phyloP scores from a whole-genome alignment of 2,888 invertebrate species.

The Psococerastis gibbosa region DNA sequence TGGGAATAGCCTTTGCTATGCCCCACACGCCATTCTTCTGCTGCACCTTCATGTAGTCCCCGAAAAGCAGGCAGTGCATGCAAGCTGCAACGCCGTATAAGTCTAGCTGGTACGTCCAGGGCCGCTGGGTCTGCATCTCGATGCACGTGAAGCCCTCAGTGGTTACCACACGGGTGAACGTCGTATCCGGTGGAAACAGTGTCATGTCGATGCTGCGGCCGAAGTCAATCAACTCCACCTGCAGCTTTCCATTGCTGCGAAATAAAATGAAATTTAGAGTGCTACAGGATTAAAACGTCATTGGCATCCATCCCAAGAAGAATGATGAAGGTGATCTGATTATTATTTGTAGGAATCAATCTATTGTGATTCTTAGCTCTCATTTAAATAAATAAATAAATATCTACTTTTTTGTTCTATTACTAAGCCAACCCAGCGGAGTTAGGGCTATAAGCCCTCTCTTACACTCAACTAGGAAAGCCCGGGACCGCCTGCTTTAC shows the following conservation, averaged over 20 bases:
- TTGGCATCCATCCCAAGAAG: no score
- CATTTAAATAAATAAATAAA: no score
- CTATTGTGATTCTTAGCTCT: no score
- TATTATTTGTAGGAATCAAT: no score
- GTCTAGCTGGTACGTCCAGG: slow-evolving; percentile 82
- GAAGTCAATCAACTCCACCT: slow-evolving; percentile 78
- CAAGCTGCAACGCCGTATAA: slow-evolving; percentile 76
- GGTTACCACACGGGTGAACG: slow-evolving; percentile 54
- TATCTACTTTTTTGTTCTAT: no score
- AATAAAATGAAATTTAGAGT: no score
- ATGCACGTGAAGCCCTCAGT: slow-evolving; percentile 65
- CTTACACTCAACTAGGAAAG: no score
- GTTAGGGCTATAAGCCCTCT: no score
- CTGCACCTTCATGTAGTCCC: slow-evolving; percentile 70
- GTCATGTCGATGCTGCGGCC: slow-evolving; percentile 89
- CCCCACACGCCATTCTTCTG: slow-evolving; percentile 45
- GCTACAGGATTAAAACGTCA: no score
- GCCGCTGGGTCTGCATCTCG: slow-evolving; percentile 77
- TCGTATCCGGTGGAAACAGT: slow-evolving; percentile 54
- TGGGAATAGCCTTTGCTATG: slow-evolving; percentile 49
- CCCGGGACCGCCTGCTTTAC: no score
- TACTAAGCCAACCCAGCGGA: no score
- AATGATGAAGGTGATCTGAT: no score
- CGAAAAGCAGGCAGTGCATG: slow-evolving; percentile 70
- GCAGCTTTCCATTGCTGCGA: slow-evolving; percentile 27